phyloP scores from a whole-genome alignment of 1,140 invertebrate species.

The Zaprionus kolodkinae region DNA sequence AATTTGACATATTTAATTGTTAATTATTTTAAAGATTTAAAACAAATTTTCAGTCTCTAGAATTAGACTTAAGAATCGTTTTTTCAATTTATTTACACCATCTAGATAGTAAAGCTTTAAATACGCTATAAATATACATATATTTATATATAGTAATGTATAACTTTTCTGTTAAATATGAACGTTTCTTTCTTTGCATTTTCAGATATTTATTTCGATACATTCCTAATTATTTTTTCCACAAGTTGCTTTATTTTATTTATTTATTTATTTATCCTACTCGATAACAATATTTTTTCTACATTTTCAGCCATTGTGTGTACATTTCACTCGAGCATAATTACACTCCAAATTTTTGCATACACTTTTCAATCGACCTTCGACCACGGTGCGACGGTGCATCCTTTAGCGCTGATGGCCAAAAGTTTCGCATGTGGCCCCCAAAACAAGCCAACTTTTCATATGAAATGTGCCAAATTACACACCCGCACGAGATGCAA shows the following conservation, averaged over 20 bases:
- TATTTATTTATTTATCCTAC: too few relatives aligned
- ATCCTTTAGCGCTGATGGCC: constrained; percentile 22
- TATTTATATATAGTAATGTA: too few relatives aligned
- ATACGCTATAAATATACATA: too few relatives aligned
- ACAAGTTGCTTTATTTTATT: too few relatives aligned
- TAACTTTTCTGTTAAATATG: not conserved
- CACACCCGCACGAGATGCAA: constrained; percentile 34
- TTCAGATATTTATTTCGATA: too few relatives aligned
- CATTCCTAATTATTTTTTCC: too few relatives aligned
- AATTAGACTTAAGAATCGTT: too few relatives aligned
- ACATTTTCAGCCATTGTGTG: not conserved
- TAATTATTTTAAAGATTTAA: too few relatives aligned
- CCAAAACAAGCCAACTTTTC: constrained; percentile 55
- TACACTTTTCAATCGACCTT: constrained; percentile 1
- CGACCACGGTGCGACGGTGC: constrained; percentile 36
- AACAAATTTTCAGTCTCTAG: too few relatives aligned
- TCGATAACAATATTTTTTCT: not conserved
- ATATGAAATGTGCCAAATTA: constrained; percentile 71
- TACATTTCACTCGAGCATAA: not conserved
- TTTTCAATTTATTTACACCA: too few relatives aligned
- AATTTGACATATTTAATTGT: too few relatives aligned
- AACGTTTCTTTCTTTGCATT: not conserved
- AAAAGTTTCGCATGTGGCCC: constrained; percentile 49
- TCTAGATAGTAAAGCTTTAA: too few relatives aligned
- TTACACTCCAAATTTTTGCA: not conserved